Base-by-base conservation (phyloP, 2,113 vertebrate genomes). In the Cyanistes caeruleus region DNA sequence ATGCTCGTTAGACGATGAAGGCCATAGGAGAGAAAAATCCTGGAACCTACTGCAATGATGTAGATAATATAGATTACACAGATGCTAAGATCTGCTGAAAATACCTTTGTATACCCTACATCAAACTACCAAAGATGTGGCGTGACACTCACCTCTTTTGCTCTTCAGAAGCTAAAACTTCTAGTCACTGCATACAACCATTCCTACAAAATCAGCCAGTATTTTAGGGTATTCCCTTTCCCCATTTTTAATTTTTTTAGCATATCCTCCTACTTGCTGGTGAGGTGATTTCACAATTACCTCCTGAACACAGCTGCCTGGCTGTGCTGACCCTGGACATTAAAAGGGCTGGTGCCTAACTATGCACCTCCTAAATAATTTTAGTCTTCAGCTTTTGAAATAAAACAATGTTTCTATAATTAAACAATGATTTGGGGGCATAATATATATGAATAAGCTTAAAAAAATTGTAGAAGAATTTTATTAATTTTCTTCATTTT, bases 1-100 rank as follows among this genome's bases (percentile, higher is more conserved):
- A 7, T 35, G 15, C 4, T 55, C 59, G 9, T 60, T 65, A 67
- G 13, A 49, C 2, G 70, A 52, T n/a, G 70, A 65, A 89, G 2
- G 11, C 7, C 4, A 44, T 2, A 41, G 4, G 11, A 86, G 9
- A 77, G 14, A 84, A 81, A 74, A 80, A n/a, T 44, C 10, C 31
- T 41, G 35, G 81, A 64, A 64, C 1, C 7, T 60, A 24, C 12
- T 73, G 12, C 0, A 15, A 19, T 1, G 0, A 9, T 44, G 7
- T 48, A 77, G 18, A 35, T 41, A 35, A 43, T 3, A 25, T 3
- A 63, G 12, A 46, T 44, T 59, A 41, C 28, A 84, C 5, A 58
- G 6, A 4, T 51, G 3, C 1, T 69, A 56, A 67, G 9, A 28
- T 35, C 49, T 79, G 18, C 35, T 60, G 41, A 46, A 74, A 93